Percentiles rank a stretch among this genome's conserved stretches.
Conservation (phyloP, 2,797 vertebrate species). For the Xiphorhynchus erythropygius region DNA sequence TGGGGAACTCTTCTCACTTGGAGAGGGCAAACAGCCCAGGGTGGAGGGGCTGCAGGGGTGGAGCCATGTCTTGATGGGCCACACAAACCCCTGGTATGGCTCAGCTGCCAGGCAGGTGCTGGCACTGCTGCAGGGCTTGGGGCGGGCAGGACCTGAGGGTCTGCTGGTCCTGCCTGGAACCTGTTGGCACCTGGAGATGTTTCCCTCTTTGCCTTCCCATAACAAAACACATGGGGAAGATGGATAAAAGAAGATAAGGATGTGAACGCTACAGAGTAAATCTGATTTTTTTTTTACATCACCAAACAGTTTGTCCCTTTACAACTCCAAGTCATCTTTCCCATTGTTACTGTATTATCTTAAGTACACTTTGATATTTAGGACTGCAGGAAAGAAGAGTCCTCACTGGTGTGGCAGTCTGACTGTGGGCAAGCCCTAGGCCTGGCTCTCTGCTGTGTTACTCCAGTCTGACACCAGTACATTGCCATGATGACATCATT, state of each 20-base stretch:
- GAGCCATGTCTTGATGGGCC: background rate
- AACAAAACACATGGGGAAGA: background rate
- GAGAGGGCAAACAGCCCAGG: background rate
- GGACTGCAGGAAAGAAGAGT: background rate
- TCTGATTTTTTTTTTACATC: fast-evolving
- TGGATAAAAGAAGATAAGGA: background rate
- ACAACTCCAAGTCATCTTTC: background rate
- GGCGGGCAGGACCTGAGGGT: fast-evolving
- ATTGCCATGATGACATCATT: slow-evolving; percentile 50
- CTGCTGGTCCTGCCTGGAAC: background rate
- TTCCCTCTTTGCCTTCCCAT: background rate
- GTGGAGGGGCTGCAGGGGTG: background rate
- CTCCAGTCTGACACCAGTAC: slow-evolving; percentile 22
- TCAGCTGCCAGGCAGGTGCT: background rate
- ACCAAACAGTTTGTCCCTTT: background rate
- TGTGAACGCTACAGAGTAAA: background rate
- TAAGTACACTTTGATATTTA: background rate
- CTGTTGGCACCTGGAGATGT: background rate
- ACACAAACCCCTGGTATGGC: background rate
- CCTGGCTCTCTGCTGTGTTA: background rate
- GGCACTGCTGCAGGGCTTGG: background rate
- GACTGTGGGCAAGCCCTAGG: background rate
- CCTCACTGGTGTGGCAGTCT: background rate
- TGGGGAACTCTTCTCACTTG: background rate
- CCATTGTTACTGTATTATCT: background rate